Evolutionary conservation across 2,888 invertebrate genomes (phyloP).

Genomic region (Augochlorella aurata): DNA sequence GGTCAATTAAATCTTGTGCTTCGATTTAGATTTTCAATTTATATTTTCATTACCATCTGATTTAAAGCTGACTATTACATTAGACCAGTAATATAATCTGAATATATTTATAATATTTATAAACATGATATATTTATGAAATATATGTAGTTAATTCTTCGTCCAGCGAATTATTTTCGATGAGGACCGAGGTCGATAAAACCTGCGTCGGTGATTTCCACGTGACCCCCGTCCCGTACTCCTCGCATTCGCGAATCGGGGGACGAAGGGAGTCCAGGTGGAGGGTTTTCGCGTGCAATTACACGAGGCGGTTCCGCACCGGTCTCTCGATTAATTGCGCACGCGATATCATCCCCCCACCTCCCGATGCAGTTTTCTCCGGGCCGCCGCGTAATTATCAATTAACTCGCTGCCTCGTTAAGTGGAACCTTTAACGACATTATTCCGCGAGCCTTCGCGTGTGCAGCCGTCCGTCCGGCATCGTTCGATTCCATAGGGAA

Average conservation of each 20-base stretch:
- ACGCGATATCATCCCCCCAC: conserved; percentile 27
- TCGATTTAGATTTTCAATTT: no score
- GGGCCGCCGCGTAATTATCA: conserved; percentile 51
- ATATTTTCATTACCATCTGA: no score
- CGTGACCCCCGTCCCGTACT: neutral
- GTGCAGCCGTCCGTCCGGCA: neutral
- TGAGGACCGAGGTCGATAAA: neutral
- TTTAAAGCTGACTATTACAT: no score
- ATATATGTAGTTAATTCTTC: neutral
- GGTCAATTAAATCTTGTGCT: no score
- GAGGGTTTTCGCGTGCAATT: conserved; percentile 42
- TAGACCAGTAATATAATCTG: no score
- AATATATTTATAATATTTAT: no score
- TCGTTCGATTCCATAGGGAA: conserved; percentile 10
- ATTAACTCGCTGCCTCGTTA: conserved; percentile 54
- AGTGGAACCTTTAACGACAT: conserved; percentile 50
- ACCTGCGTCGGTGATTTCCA: neutral
- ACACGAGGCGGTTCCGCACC: conserved; percentile 19
- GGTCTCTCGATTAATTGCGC: conserved; percentile 38
- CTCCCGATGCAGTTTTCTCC: conserved; percentile 45
- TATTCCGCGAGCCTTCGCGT: conserved; percentile 28
- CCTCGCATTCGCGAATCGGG: neutral
- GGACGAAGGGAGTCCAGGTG: no score
- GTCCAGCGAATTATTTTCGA: neutral
- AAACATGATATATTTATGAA: no score